Conservation (phyloP, 2,113 vertebrate genomes). For the Lophius piscatorius region DNA sequence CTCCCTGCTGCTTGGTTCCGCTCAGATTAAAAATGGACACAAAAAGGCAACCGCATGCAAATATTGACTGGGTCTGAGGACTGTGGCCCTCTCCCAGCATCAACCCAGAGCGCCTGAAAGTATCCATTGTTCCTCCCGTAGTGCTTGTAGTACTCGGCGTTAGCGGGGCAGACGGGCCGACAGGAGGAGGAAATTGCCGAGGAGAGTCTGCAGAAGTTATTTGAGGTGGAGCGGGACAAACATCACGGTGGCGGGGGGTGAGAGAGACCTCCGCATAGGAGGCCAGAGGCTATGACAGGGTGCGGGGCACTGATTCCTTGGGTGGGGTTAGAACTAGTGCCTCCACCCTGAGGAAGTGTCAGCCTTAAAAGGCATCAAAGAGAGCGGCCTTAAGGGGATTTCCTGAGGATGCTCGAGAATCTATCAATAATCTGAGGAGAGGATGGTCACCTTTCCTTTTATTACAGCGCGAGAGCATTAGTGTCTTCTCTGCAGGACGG, state of each 20-base stretch:
- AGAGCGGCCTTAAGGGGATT: slow-evolving; percentile 41
- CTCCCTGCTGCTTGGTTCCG: slow-evolving; percentile 70
- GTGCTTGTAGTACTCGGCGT: slow-evolving; percentile 59
- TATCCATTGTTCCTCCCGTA: slow-evolving; percentile 70
- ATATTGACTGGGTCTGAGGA: slow-evolving; percentile 80
- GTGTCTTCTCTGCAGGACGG: slow-evolving; percentile 33
- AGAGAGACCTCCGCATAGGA: slow-evolving; percentile 44
- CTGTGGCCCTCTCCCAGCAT: slow-evolving; percentile 55
- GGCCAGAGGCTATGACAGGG: slow-evolving; percentile 53
- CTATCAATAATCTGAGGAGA: slow-evolving; percentile 52
- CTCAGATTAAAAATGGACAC: slow-evolving; percentile 70
- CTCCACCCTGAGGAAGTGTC: slow-evolving; percentile 57
- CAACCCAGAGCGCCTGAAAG: slow-evolving; percentile 63
- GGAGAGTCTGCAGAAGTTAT: slow-evolving; percentile 45
- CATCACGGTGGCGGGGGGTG: slow-evolving; percentile 30
- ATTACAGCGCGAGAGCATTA: slow-evolving; percentile 50
- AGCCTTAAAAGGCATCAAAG: slow-evolving; percentile 55
- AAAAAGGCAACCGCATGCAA: slow-evolving; percentile 72
- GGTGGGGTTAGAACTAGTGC: slow-evolving; percentile 51
- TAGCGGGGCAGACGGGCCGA: slow-evolving; percentile 51
- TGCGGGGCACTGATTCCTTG: slow-evolving; percentile 24
- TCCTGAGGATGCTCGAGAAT: slow-evolving; percentile 49
- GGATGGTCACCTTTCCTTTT: slow-evolving; percentile 58
- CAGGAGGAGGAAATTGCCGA: slow-evolving; percentile 37
- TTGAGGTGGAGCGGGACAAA: slow-evolving; percentile 47